Base-by-base conservation (phyloP, 2,888 invertebrate genomes). In the Aporophyla nigra region DNA sequence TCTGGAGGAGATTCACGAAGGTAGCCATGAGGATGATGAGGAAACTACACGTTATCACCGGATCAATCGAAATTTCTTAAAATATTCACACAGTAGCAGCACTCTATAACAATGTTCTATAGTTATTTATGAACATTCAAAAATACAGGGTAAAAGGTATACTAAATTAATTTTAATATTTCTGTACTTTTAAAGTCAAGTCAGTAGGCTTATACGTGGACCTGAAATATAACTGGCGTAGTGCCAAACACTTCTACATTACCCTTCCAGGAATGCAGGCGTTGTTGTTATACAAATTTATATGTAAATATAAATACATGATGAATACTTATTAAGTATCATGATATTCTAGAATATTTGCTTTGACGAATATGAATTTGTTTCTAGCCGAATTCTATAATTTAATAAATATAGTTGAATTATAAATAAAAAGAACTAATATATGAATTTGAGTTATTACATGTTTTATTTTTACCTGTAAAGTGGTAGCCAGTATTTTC, bases 1-100 rank as follows among this genome's bases (percentile, higher is more conserved):
- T 87, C 87, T 96, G 63, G 95, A 95, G 80, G 96, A 94, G 87
- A 94, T 96, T 82, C 94, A 95, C 87, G 96, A 96, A 92, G 93
- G 93, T 5, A 95, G 94, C 76, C 93, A 94, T 84, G 95, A 96
- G 86, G 96, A 96, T 83, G 96, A 96, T 82, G 94, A 95, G 56
- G 93, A 95, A 62, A 94, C 93, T 87, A 88, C 92, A 21, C 90
- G 88, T 40, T 93, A 92, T 86, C 90, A 87, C 80, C 93, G 93
- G 77, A 69, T 91, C 14, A 90, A 89, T 80, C 94, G 91, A 89
- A 92, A 91, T 80, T 91, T 91, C 85, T 91, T 94, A 21, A 94
- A 94, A 74, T 95, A 93, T 89, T 87, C 92, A 27, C 94, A 95
- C 87, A 92, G 95, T 85, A 93, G 95, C 80, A 96, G 95, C 80